Evolutionary conservation across 2,888 invertebrate species (phyloP), one percentile per base, ranked within the genome.

Genomic region (Liodrosophila aerea): DNA sequence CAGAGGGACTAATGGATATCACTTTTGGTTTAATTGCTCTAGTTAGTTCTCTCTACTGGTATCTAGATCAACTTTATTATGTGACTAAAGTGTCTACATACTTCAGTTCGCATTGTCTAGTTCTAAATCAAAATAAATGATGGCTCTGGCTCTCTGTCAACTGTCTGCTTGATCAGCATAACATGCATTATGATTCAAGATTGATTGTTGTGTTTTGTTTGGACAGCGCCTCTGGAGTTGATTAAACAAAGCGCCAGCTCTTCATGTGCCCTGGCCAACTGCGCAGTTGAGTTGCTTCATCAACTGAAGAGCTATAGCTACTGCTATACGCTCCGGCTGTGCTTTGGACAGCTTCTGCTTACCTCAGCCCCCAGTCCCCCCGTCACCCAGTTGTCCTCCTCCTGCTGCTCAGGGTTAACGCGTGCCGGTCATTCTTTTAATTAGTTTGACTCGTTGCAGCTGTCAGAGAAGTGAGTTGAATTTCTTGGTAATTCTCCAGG

Each of bases 401-500:
- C 4, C 37, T 22, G 1, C 11, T 3, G 7, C 15, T 27, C 34
- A 2, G 8, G 34, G 8, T 7, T n/a, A 52, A 31, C 50, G 73
- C 68, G 53, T 68, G 59, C 52, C 52, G 64, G 52, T 51, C 50
- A 73, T 57, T 59, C 64, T 62, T 68, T 73, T 71, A 71, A 71
- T 71, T 71, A 73, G 71, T 68, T 57, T 45, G 52, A 57, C 59
- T 73, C 64, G 46, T 16, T 73, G 69, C 73, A 71, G 71, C 71
- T 68, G 73, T 50, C 63, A 33, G 54, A 7, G 46, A 56, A 59
- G 49, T 60, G 53, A 65, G 33, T 56, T 31, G 44, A 56, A 13
- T 51, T 67, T 73, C 68, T 63, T n/a, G 37, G 50, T 52, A 69
- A 22, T 65, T 52, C 22, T 2, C 8, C 7, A 9, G 36, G 36